phyloP scores from a whole-genome alignment of 2,113 vertebrate genomes.

The Nicator chloris region DNA sequence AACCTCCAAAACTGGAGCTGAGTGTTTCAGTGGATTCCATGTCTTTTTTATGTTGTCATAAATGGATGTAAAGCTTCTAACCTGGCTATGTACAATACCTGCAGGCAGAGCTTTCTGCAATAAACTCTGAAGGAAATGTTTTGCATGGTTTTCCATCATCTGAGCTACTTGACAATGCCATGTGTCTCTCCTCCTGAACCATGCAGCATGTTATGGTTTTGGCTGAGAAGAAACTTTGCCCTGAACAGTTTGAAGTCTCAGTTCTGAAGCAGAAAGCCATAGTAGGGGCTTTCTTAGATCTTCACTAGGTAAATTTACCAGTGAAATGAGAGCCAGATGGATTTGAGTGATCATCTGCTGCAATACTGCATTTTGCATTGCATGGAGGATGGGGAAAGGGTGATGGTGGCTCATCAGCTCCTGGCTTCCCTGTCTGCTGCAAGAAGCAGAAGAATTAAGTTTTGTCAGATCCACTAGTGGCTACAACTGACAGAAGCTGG shows the following conservation, averaged over 20 bases:
- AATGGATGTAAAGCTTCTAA: not conserved
- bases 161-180: not conserved
- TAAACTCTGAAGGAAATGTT: rapidly evolving
- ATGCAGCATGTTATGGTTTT: not conserved
- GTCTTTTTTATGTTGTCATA: not conserved
- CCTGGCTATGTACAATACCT: not conserved
- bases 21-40: not conserved
- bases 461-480: not conserved
- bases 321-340: not conserved
- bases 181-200: not conserved
- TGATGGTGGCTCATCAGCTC: not conserved
- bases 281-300: not conserved
- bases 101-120: not conserved
- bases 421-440: not conserved
- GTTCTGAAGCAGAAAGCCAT: not conserved
- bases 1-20: not conserved
- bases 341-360: not conserved
- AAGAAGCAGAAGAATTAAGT: not conserved
- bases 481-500: conserved; percentile 6
- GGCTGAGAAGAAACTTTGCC: not conserved
- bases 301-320: not conserved
- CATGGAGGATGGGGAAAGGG: not conserved
- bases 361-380: not conserved
- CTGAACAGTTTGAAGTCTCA: not conserved
- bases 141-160: not conserved